phyloP scores from a whole-genome alignment of 2,113 vertebrate genomes.

The Alligator sinensis region DNA sequence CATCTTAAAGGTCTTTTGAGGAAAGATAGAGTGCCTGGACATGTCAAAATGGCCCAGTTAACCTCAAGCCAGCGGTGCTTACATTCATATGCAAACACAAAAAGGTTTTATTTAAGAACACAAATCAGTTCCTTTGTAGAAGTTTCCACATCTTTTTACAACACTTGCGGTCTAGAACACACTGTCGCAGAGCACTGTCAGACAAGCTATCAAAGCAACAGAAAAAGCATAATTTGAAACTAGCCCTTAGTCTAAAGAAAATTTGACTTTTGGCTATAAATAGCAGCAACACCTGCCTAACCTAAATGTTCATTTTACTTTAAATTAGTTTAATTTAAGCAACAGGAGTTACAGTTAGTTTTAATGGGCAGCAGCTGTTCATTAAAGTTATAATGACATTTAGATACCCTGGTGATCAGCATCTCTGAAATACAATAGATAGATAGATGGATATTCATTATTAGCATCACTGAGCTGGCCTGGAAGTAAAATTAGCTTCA shows the following conservation, averaged over 20 bases:
- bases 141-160: background rate
- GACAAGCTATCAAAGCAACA: background rate
- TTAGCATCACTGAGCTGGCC: background rate
- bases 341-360: constrained; percentile 65
- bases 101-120: background rate
- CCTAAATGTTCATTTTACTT: constrained; percentile 71
- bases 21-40: background rate
- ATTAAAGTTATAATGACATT: constrained; percentile 74
- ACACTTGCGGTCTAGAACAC: background rate
- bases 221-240: constrained; percentile 39
- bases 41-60: constrained; percentile 2
- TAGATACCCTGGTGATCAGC: constrained; percentile 64
- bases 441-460: constrained; percentile 64
- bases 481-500: constrained; percentile 47
- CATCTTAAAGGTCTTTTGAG: constrained; percentile 45
- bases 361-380: constrained; percentile 71
- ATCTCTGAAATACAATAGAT: constrained; percentile 65
- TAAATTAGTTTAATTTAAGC: constrained; percentile 76
- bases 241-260: constrained; percentile 33
- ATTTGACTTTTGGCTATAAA: constrained; percentile 66
- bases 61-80: background rate
- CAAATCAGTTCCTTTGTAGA: background rate
- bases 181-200: background rate
- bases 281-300: constrained; percentile 61
- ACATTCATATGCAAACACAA: background rate